phyloP scores from a whole-genome alignment of 2,888 invertebrate species.

The Spodoptera littoralis region DNA sequence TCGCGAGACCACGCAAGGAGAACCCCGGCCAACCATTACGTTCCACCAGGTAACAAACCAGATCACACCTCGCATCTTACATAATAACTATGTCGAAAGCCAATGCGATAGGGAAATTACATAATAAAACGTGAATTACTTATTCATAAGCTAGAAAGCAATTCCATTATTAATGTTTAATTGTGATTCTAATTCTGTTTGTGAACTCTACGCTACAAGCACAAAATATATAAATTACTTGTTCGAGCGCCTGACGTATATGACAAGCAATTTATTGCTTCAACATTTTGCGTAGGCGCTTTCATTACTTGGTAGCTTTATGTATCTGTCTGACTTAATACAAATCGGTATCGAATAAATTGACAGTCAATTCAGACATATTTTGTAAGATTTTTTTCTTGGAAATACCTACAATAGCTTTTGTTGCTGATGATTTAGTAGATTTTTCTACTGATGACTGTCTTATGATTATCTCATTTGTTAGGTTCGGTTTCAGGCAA shows the following conservation, averaged over 20 bases:
- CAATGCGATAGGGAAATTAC: constrained; percentile 30
- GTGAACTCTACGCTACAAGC: background rate
- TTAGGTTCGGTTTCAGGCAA: constrained; percentile 93
- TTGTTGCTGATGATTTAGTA: constrained; percentile 33
- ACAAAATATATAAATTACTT: constrained; percentile 10
- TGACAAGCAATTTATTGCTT: constrained; percentile 32
- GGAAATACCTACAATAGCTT: constrained; percentile 15
- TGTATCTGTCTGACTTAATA: constrained; percentile 8
- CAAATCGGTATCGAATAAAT: constrained; percentile 23
- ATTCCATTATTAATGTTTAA: constrained; percentile 4
- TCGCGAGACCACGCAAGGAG: constrained; percentile 91
- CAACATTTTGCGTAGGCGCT: constrained; percentile 46
- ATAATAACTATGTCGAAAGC: constrained; percentile 39
- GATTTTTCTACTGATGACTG: constrained; percentile 35
- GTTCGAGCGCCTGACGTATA: constrained; percentile 25
- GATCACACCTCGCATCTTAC: constrained; percentile 41
- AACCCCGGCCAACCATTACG: constrained; percentile 89
- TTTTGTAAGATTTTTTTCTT: constrained; percentile 5
- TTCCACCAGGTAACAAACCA: constrained; percentile 88
- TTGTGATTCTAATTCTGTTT: constrained; percentile 31
- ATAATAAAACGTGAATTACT: constrained; percentile 36
- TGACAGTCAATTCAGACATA: constrained; percentile 2
- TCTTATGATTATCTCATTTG: constrained; percentile 61
- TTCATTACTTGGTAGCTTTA: constrained; percentile 15
- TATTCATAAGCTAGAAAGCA: constrained; percentile 52